A percentile compares a stretch with the other conserved stretches of the same genome.
phyloP scores from a whole-genome alignment of 2,113 vertebrate genomes.

The Tonatia bakeri region DNA sequence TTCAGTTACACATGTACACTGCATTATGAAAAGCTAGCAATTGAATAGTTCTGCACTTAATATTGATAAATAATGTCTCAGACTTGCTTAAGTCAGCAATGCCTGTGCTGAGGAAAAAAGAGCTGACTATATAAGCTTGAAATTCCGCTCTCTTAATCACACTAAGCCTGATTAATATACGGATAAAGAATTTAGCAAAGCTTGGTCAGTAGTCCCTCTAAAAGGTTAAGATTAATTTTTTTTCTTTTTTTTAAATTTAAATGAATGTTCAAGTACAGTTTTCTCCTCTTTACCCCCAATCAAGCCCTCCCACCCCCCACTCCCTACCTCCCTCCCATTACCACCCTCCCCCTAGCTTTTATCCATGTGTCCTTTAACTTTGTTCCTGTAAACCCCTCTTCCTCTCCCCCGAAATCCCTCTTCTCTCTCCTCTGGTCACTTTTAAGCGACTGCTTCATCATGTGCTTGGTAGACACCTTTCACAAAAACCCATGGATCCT shows the following conservation, averaged over 20 bases:
- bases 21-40: not conserved
- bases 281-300: too few relatives aligned
- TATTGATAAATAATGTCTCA: slow-evolving; percentile 61
- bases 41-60: slow-evolving; percentile 42
- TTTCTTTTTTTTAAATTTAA: too few relatives aligned
- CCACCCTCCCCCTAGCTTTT: too few relatives aligned
- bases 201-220: not conserved
- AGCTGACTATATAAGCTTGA: slow-evolving; percentile 9
- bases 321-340: too few relatives aligned
- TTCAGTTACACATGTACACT: slow-evolving; percentile 29
- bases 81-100: slow-evolving; percentile 43
- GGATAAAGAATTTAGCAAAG: not conserved
- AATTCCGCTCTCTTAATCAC: slow-evolving; percentile 35
- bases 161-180: slow-evolving; percentile 50
- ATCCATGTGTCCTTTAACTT: too few relatives aligned
- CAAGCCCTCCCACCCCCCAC: too few relatives aligned
- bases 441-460: not conserved
- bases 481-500: not conserved
- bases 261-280: too few relatives aligned
- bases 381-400: too few relatives aligned
- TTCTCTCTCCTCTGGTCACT: too few relatives aligned
- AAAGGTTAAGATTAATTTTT: not conserved
- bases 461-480: not conserved
- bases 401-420: too few relatives aligned
- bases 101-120: slow-evolving; percentile 22